phyloP scores from a whole-genome alignment of 2,113 vertebrate genomes.

The Cranoglanis bouderius region DNA sequence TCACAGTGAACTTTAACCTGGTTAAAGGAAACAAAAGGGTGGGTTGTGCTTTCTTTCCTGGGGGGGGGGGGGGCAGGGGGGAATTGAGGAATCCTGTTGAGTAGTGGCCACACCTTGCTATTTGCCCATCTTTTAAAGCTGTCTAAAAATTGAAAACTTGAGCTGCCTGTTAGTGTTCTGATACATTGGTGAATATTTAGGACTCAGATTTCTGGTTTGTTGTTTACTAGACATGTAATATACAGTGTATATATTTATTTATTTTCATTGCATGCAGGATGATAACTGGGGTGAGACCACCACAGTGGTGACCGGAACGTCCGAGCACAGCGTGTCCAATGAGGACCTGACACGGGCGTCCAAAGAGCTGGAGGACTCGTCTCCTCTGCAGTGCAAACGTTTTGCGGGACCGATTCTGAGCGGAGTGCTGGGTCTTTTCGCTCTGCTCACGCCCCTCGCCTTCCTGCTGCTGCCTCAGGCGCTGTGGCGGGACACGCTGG shows the following conservation, averaged over 20 bases:
- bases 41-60: neutral
- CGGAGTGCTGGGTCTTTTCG: conserved; percentile 82
- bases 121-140: neutral
- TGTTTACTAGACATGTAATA: neutral
- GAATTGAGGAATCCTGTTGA: neutral
- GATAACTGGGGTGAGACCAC: conserved; percentile 99
- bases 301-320: conserved; percentile 92
- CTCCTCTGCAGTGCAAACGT: conserved; percentile 84
- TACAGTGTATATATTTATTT: too few species aligned
- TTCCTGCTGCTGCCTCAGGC: conserved; percentile 90
- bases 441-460: conserved; percentile 90
- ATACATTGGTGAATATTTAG: neutral
- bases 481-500: conserved; percentile 87
- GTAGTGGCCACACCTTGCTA: neutral
- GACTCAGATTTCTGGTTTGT: neutral
- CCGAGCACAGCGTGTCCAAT: conserved; percentile 95
- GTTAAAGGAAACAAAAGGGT: neutral
- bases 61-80: too few species aligned
- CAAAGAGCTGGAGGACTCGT: conserved; percentile 89
- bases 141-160: neutral
- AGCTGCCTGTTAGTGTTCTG: neutral
- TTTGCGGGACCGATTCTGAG: conserved; percentile 82
- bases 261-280: too few species aligned
- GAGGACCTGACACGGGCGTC: conserved; percentile 92
- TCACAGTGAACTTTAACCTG: neutral